Conservation (phyloP, 1,140 invertebrate genomes). For the Oedothorax gibbosus region DNA sequence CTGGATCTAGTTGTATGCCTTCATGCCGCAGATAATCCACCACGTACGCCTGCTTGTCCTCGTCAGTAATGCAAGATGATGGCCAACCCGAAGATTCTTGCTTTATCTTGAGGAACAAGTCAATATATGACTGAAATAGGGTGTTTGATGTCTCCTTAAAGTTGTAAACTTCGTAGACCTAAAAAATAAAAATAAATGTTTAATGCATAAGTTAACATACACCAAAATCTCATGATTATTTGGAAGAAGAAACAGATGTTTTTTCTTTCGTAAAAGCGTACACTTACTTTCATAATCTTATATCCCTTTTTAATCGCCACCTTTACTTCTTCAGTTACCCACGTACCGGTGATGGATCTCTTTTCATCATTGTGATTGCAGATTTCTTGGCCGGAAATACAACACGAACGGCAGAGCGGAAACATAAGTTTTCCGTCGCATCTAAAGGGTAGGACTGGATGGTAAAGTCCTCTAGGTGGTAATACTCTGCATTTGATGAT, state of each 20-base stretch:
- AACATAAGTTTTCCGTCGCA: neutral
- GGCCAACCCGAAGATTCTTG: neutral
- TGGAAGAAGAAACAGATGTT: too few species aligned
- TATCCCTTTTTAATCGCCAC: neutral
- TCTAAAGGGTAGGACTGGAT: neutral
- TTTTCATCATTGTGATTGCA: neutral
- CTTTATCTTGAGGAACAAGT: slow-evolving; percentile 5
- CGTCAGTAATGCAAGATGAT: neutral
- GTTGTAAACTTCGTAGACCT: neutral
- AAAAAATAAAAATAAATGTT: too few species aligned
- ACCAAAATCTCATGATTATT: too few species aligned
- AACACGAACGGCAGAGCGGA: neutral
- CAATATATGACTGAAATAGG: neutral
- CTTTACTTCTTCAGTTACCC: neutral
- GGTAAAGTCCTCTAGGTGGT: neutral
- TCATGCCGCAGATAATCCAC: neutral
- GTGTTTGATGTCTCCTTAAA: neutral
- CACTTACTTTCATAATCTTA: neutral
- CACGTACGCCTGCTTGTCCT: neutral
- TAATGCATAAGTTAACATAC: too few species aligned
- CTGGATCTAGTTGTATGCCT: neutral
- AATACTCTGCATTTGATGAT: neutral
- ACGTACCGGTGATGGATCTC: neutral
- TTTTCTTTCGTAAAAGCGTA: neutral
- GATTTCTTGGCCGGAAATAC: neutral